phyloP scores from a whole-genome alignment of 2,113 vertebrate species.

The Pterocles gutturalis region DNA sequence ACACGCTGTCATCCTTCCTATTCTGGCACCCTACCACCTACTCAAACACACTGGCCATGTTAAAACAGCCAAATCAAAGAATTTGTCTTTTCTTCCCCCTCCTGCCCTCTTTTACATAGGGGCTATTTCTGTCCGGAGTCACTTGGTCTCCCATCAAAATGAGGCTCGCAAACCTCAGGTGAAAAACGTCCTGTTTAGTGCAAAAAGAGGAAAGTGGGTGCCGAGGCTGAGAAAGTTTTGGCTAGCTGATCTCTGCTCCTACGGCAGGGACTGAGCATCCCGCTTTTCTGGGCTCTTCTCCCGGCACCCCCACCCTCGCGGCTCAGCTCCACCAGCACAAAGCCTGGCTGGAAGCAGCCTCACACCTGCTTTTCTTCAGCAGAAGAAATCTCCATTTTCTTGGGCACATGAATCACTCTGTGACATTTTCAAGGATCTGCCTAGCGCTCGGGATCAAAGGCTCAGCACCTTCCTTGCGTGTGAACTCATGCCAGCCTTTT shows the following conservation, averaged over 20 bases:
- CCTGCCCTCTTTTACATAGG: not conserved
- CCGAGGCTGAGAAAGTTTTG: not conserved
- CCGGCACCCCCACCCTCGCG: not conserved
- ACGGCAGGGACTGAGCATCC: not conserved
- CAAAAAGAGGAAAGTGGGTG: not conserved
- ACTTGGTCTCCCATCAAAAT: not conserved
- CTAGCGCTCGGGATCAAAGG: conserved; percentile 12
- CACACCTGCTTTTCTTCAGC: conserved; percentile 60
- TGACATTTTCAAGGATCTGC: conserved; percentile 68
- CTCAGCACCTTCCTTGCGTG: conserved; percentile 26
- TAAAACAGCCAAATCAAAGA: not conserved
- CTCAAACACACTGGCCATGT: not conserved
- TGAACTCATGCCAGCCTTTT: conserved; percentile 50
- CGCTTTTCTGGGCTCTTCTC: not conserved
- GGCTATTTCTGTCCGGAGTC: not conserved
- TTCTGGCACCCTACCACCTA: not conserved
- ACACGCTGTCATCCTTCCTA: conserved; percentile 1
- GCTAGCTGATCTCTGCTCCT: not conserved
- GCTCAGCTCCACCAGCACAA: not conserved
- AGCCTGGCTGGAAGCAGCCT: not conserved
- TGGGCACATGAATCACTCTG: conserved; percentile 46
- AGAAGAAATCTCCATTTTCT: conserved; percentile 30
- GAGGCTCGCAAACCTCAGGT: not conserved
- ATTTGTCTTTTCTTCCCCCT: not conserved
- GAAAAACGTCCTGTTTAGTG: not conserved